Evolutionary conservation across 2,113 vertebrate species (phyloP), one percentile per base, ranked within the genome.

Genomic region (Atrichornis clamosus): DNA sequence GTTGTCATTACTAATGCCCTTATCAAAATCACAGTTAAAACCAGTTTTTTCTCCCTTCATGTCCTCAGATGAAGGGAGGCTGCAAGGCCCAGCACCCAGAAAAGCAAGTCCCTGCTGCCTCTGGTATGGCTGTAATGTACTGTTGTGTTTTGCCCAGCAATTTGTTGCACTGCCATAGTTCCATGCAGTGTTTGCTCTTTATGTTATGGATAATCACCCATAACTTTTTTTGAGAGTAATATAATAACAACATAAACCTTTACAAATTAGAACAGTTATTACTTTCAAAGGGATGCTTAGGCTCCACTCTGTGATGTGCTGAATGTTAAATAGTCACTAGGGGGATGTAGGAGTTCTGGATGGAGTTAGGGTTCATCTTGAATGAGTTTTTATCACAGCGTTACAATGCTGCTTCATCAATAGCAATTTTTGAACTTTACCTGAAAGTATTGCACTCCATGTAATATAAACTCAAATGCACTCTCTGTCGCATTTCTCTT

Each of bases 321-420:
- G 60, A 94, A 95, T 85, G 84, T 89, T 89, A 86, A 90, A 59
- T 87, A 91, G 53, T 70, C 87, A 59, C 49, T 42, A n/a, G 91
- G 65, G 78, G 46, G 20, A 72, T 56, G 27, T 33, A 64, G 47
- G 42, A 90, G 35, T 75, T 95, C 39, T 82, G 30, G 27, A 39
- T 20, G 33, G 41, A 72, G 30, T 41, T 35, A 42, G 19, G 35
- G 22, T 37, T 89, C 37, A 32, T 77, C 49, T 58, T 44, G 37
- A 73, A 60, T 0, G 4, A 44, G 44, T 10, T 95, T 89, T 91
- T 63, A 87, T 50, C 18, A 22, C 27, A 47, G 6, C 26, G 69
- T 72, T 90, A 55, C 83, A 72, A 52, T 55, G 35, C 27, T 79
- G 17, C 70, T 87, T 60, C 52, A 72, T 62, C 75, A 85, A 50